phyloP scores from a whole-genome alignment of 1,140 invertebrate genomes.

The Trinorchestia longiramus region DNA sequence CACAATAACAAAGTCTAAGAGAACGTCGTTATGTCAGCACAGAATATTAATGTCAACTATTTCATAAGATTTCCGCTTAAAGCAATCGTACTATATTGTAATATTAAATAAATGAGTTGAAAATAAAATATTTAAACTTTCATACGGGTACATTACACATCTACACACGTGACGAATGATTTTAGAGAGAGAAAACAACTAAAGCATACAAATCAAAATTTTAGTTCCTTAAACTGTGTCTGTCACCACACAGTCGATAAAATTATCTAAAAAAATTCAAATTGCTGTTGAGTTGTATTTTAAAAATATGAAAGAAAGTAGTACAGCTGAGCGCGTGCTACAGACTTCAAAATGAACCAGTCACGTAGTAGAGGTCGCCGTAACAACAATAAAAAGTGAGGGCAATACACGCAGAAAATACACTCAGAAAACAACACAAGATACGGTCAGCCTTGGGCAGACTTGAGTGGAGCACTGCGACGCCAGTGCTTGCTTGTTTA shows the following conservation, averaged over 20 bases:
- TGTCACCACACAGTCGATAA: neutral
- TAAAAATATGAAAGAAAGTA: neutral
- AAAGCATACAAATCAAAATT: neutral
- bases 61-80: neutral
- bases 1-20: neutral
- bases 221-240: neutral
- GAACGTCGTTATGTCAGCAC: neutral
- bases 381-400: neutral
- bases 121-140: neutral
- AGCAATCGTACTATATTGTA: neutral
- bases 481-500: conserved; percentile 34
- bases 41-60: neutral
- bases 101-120: neutral
- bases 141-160: neutral
- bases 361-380: neutral
- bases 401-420: neutral
- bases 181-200: neutral
- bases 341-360: neutral
- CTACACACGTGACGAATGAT: neutral
- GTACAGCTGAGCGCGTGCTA: neutral
- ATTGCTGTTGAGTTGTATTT: no score
- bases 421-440: neutral
- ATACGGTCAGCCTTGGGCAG: neutral
- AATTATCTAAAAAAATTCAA: neutral
- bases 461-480: neutral